Evolutionary conservation across 1,140 invertebrate genomes (phyloP).

Genomic region (Drosophila nannoptera): DNA sequence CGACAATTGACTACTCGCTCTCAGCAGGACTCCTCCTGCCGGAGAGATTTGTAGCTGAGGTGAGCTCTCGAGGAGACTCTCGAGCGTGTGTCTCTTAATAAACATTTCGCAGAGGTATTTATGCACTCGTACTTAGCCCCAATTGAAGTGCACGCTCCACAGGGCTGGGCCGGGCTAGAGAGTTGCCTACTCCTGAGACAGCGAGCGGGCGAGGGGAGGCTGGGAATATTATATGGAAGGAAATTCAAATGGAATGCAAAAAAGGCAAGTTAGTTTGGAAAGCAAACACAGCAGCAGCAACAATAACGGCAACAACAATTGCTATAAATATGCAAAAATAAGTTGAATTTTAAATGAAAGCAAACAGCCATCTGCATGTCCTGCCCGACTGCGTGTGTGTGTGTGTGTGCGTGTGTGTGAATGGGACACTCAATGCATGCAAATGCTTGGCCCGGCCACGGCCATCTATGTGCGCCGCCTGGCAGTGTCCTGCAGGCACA

Average conservation of each 20-base stretch:
- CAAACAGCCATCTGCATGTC: constrained; percentile 34
- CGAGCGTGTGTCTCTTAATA: constrained; percentile 14
- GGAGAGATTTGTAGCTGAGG: background rate
- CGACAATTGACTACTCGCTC: background rate
- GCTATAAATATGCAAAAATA: constrained; percentile 73
- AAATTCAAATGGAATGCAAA: constrained; percentile 41
- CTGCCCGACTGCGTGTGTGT: constrained; percentile 4
- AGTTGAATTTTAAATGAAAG: constrained; percentile 72
- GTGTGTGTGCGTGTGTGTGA: constrained; percentile 11
- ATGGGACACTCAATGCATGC: constrained; percentile 64
- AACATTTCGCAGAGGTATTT: constrained; percentile 23
- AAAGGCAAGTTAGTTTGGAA: constrained; percentile 40
- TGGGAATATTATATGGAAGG: constrained; percentile 35
- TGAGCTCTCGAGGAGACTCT: constrained; percentile 4
- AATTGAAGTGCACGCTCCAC: constrained; percentile 49
- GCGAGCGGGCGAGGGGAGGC: constrained; percentile 32
- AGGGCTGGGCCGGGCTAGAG: constrained; percentile 20
- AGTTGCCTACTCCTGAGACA: constrained; percentile 66
- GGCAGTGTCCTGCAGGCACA: constrained; percentile 47
- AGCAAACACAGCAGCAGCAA: constrained; percentile 30
- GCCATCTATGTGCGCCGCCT: constrained; percentile 26
- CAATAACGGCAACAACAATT: constrained; percentile 16
- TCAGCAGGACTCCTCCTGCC: background rate
- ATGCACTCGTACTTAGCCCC: constrained; percentile 20
- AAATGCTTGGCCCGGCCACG: constrained; percentile 51